Evolutionary conservation across 1,140 invertebrate species (phyloP), one percentile per base, ranked within the genome.

Genomic region (Andricus grossulariae): DNA sequence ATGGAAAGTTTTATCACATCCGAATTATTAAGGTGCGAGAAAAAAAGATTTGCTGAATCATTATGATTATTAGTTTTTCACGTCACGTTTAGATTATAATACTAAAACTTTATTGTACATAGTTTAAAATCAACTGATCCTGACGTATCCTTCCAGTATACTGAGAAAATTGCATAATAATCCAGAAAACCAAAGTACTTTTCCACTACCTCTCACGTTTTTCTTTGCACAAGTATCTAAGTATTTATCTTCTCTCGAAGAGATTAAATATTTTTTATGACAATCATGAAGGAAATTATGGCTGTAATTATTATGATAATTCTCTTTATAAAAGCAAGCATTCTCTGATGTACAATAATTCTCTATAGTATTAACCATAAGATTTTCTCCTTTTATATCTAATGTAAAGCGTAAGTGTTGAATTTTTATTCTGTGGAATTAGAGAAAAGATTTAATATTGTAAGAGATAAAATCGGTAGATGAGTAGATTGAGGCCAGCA

Each of bases 251-350:
- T 39, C 60, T 66, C 25, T 45, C 16, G 60, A 66, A 66, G 25
- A 66, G 32, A 66, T 66, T 39, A n/a, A 39, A 39, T n/a, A 66
- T 39, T 66, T n/a, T 66, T 39, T 66, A 66, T 32, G 60, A 39
- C 60, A 66, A 66, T 45, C 32, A 66, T 66, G 60, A 66, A 66
- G 60, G 16, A 32, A 66, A 66, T 66, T 39, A n/a, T 32, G 39
- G 32, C 39, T 66, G 60, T 66, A 39, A 66, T 66, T 66, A 45
- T 66, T 66, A 66, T 66, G 60, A 66, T 45, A 66, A 66, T 66
- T 66, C 25, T 66, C 60, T 66, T 45, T 66, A 66, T 66, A 66
- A 66, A 66, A 66, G 60, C 60, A 66, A 45, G 39, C 39, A 66
- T 66, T 66, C 16, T 39, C 32, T 60, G 13, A 32, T 66, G 60